Conservation (phyloP, 1,140 invertebrate species). For the Mercenaria mercenaria region DNA sequence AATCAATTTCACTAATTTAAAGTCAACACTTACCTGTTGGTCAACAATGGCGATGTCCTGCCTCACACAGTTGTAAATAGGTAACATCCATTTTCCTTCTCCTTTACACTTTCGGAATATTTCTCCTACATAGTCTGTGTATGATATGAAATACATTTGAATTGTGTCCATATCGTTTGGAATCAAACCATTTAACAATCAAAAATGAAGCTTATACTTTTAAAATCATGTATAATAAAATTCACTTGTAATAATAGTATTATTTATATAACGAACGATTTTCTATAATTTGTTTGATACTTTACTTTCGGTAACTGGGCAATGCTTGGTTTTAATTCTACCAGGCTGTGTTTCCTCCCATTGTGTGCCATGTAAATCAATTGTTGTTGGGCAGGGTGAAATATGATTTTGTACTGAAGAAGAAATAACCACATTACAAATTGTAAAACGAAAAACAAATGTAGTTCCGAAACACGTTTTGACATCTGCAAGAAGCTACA, state of each 20-base stretch:
- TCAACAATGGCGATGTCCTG: neutral
- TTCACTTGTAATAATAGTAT: too few relatives aligned
- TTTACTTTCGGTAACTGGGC: neutral
- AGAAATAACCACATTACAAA: too few relatives aligned
- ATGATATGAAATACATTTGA: too few relatives aligned
- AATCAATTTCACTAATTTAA: neutral
- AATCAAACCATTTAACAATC: too few relatives aligned
- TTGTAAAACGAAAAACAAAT: too few relatives aligned
- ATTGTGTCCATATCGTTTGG: too few relatives aligned
- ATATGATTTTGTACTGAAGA: neutral
- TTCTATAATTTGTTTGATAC: too few relatives aligned
- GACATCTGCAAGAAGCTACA: too few relatives aligned
- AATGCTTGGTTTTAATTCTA: neutral
- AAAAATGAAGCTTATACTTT: neutral
- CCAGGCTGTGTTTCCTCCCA: neutral
- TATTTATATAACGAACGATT: too few relatives aligned
- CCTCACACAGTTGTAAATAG: constrained; percentile 2
- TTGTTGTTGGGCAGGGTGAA: neutral
- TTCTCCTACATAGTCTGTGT: neutral
- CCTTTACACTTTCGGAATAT: neutral
- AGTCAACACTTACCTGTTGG: neutral
- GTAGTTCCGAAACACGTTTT: too few relatives aligned
- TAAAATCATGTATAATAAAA: too few relatives aligned
- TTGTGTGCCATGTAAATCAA: neutral
- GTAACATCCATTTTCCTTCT: neutral